Evolutionary conservation across 2,113 vertebrate species (phyloP).

Genomic region (Amphiprion percula): DNA sequence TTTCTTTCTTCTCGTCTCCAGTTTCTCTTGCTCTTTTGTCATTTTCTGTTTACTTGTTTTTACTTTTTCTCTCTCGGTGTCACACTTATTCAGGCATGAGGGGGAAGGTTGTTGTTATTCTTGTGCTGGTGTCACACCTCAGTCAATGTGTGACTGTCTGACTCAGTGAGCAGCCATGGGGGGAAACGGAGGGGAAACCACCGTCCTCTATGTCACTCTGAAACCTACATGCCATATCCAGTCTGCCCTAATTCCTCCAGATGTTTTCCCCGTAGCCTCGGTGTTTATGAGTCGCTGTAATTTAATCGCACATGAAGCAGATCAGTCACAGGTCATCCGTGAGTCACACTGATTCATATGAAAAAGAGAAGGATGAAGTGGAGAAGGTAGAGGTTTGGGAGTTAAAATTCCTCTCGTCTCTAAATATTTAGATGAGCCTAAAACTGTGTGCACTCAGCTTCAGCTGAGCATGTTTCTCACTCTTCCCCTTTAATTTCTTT

Average conservation of each 20-base stretch:
- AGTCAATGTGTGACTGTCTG: conserved; percentile 40
- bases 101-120: conserved; percentile 33
- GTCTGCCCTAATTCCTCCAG: conserved; percentile 31
- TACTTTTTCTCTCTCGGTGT: conserved; percentile 25
- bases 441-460: conserved; percentile 14
- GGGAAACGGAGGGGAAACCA: conserved; percentile 33
- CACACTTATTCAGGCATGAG: conserved; percentile 17
- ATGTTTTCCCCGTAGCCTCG: conserved; percentile 33
- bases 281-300: conserved; percentile 16
- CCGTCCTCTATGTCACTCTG: conserved; percentile 32
- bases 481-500: background rate
- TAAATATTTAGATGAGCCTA: conserved; percentile 67
- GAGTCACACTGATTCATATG: conserved; percentile 39
- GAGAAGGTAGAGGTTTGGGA: background rate
- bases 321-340: conserved; percentile 14
- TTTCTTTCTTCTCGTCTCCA: background rate
- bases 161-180: conserved; percentile 41
- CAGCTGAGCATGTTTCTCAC: background rate
- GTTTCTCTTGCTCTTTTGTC: conserved; percentile 24
- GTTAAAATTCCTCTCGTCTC: conserved; percentile 25
- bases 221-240: conserved; percentile 27
- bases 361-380: background rate
- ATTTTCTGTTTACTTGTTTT: conserved; percentile 27
- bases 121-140: conserved; percentile 36
- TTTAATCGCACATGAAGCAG: conserved; percentile 32